Percentiles rank a stretch among this genome's conserved stretches.
These are phyloP conservation scores for Eleginops maclovinus DNA, from an alignment of 2,113 vertebrate genomes.

Conservation along the genomic window DNA sequence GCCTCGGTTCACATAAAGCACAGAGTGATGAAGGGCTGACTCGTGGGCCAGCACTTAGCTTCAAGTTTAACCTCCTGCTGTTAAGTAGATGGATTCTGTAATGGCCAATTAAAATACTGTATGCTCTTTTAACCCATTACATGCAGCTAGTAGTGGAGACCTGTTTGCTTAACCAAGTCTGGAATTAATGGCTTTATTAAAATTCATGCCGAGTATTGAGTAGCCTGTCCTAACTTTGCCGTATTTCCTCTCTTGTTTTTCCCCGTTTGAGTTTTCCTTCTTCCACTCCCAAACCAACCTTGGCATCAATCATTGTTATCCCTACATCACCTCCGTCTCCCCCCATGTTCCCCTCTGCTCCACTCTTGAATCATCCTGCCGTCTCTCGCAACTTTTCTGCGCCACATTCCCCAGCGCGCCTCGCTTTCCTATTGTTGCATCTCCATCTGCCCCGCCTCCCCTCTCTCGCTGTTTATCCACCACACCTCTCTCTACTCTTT, in stretches of 20 bases:
- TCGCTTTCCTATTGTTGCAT: conserved; percentile 6
- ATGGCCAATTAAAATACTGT: conserved; percentile 3
- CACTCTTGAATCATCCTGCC: background rate
- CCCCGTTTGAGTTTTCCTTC: conserved; percentile 2
- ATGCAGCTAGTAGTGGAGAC: background rate
- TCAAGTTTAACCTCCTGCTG: background rate
- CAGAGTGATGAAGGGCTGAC: conserved; percentile 6
- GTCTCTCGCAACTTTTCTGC: conserved; percentile 30
- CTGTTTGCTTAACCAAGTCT: conserved; percentile 9
- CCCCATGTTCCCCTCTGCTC: conserved; percentile 13
- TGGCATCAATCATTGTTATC: conserved; percentile 20
- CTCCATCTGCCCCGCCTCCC: background rate
- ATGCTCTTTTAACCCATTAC: conserved; percentile 12
- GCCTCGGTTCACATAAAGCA: background rate
- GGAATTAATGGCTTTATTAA: conserved; percentile 34
- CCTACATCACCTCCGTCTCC: conserved; percentile 31
- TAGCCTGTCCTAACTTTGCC: background rate
- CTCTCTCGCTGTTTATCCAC: conserved; percentile 41
- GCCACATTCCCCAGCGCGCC: conserved; percentile 18
- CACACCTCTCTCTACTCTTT: conserved; percentile 19
- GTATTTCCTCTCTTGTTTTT: conserved; percentile 33
- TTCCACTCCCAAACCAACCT: conserved; percentile 2
- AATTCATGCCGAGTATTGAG: conserved; percentile 30
- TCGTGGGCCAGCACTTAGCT: background rate
- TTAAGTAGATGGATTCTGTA: conserved; percentile 5